Percentiles rank a stretch among this genome's conserved stretches.
phyloP scores from a whole-genome alignment of 2,888 invertebrate genomes.

The Thera obeliscata region DNA sequence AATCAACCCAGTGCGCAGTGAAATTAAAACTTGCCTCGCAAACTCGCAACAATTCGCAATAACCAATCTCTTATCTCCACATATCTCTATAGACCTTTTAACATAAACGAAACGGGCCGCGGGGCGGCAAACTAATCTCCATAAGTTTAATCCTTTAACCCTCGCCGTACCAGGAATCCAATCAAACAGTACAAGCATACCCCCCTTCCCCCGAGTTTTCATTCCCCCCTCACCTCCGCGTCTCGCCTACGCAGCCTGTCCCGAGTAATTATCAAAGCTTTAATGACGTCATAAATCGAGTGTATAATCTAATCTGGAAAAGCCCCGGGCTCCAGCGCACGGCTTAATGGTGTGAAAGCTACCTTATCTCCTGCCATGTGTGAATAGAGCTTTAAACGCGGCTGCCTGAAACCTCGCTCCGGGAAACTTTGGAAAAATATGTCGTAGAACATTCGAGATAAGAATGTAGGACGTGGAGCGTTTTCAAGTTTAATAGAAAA shows the following conservation, averaged over 20 bases:
- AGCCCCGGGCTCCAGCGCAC: constrained; percentile 84
- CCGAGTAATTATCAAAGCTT: constrained; percentile 86
- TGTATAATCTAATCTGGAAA: constrained; percentile 86
- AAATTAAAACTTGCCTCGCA: constrained; percentile 74
- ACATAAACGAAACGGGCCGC: constrained; percentile 81
- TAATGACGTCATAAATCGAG: constrained; percentile 85
- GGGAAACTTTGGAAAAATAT: constrained; percentile 85
- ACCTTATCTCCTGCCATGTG: constrained; percentile 85
- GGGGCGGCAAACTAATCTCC: constrained; percentile 84
- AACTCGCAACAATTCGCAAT: constrained; percentile 80
- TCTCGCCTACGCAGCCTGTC: constrained; percentile 83
- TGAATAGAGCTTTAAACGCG: constrained; percentile 84
- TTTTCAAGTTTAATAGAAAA: constrained; percentile 85
- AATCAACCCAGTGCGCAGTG: constrained; percentile 60
- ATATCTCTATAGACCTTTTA: constrained; percentile 82
- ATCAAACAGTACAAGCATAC: constrained; percentile 83
- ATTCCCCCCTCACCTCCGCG: constrained; percentile 55
- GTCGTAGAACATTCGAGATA: constrained; percentile 83
- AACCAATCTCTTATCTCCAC: constrained; percentile 82
- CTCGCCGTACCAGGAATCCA: constrained; percentile 83
- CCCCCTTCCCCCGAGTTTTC: constrained; percentile 56
- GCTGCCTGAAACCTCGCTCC: constrained; percentile 82
- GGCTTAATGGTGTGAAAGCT: constrained; percentile 85
- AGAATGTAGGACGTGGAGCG: constrained; percentile 83
- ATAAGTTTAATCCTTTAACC: constrained; percentile 85